phyloP scores from a whole-genome alignment of 2,113 vertebrate genomes.

The Poeciliopsis turrubarensis region DNA sequence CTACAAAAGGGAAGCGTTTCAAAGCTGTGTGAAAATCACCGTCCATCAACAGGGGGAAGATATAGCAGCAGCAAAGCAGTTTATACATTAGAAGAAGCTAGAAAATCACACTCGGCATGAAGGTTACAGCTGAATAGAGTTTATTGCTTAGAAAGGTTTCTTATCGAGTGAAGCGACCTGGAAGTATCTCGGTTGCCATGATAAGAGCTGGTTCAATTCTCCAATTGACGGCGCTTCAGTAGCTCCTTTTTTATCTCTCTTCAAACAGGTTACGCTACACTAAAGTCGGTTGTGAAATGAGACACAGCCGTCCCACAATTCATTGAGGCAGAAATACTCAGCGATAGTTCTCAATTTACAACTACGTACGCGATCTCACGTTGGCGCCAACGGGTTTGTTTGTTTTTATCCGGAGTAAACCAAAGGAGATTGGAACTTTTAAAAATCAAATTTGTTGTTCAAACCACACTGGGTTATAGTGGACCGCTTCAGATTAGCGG shows the following conservation, averaged over 20 bases:
- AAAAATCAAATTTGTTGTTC: background rate
- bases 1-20: background rate
- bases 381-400: too few relatives aligned
- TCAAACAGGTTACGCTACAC: background rate
- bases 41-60: background rate
- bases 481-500: too few relatives aligned
- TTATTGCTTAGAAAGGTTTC: conserved; percentile 7
- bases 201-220: background rate
- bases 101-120: background rate
- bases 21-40: background rate
- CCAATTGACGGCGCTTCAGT: background rate
- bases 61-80: background rate
- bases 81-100: background rate
- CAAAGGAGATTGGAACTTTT: background rate
- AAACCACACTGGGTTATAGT: background rate
- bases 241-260: background rate
- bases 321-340: background rate
- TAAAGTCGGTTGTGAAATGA: background rate
- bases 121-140: conserved; percentile 3
- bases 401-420: background rate
- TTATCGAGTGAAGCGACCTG: conserved; percentile 5
- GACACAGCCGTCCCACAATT: background rate
- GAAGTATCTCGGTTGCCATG: conserved; percentile 1
- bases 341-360: background rate
- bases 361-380: too few relatives aligned